These are phyloP conservation scores for Sialis lutaria DNA, from an alignment of 2,888 invertebrate species.

Conservation along the genomic window DNA sequence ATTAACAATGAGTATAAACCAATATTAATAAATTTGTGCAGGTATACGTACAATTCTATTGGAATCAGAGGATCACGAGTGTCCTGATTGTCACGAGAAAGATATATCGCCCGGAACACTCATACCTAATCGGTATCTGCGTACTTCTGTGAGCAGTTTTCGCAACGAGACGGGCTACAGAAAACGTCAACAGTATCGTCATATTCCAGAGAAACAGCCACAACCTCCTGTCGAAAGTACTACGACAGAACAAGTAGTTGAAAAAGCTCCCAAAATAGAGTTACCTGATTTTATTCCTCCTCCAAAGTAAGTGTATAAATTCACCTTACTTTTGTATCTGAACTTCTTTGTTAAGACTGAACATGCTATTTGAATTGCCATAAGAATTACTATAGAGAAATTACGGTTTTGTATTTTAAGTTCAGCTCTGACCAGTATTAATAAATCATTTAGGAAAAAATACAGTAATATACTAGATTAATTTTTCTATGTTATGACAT, in stretches of 20 bases:
- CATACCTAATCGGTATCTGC: constrained; percentile 78
- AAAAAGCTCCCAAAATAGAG: constrained; percentile 3
- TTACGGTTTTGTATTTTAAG: too few species aligned
- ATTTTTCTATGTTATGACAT: too few species aligned
- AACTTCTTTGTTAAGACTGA: neutral
- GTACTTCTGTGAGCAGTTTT: constrained; percentile 78
- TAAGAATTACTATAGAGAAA: too few species aligned
- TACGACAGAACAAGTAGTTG: constrained; percentile 4
- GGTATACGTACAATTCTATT: constrained; percentile 75
- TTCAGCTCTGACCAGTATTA: too few species aligned
- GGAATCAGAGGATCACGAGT: constrained; percentile 89
- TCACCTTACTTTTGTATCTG: neutral
- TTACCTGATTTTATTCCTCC: constrained; percentile 4
- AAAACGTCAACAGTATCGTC: constrained; percentile 23
- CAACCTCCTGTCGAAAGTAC: constrained; percentile 8
- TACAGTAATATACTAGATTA: too few species aligned
- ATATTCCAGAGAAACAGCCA: constrained; percentile 4
- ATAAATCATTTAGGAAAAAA: too few species aligned
- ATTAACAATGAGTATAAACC: neutral
- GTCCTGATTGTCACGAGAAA: constrained; percentile 85
- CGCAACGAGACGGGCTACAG: constrained; percentile 85
- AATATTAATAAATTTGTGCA: constrained; percentile 20
- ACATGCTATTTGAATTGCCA: too few species aligned
- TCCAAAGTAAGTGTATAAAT: constrained; percentile 3
- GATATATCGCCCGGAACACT: constrained; percentile 84